Base-by-base conservation (phyloP, 2,797 vertebrate genomes). In the Silurus lanzhouensis region DNA sequence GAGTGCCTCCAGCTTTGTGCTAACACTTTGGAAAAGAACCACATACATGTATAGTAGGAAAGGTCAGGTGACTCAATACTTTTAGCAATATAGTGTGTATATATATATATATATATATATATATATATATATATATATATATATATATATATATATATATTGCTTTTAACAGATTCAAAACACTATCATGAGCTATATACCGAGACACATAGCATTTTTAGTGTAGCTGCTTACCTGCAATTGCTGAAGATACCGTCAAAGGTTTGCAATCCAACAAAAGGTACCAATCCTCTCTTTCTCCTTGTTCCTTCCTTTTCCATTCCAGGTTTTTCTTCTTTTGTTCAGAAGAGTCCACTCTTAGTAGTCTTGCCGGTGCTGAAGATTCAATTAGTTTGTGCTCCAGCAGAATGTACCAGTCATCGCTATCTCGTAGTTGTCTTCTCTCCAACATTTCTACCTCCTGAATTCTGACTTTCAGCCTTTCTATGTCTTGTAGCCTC, bases 341-440 rank as follows among this genome's bases (percentile, higher is more conserved):
- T 55, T 31, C n/a, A 13, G 46, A 55, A 6, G 44, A 66, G 19
- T 52, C 15, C n/a, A 66, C 15, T 52, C 44, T 46, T 81, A 13
- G 14, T 0, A 10, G 4, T 20, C n/a, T 81, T 27, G 4, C 17
- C 52, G 63, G 44, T 60, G 38, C 48, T 72, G 15, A 83, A 6
- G n/a, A 14, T 9, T 71, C 20, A 2, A 79, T 55, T 79, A 89
- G 89, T 82, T 52, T 87, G 14, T 71, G 72, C 80, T 95, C 89
- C 72, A 95, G 91, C 46, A 94, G 88, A 61, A 88, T 64, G 82
- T 91, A 92, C 95, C 95, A 94, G 31, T 86, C 84, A n/a, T 94
- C 94, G 1, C 86, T 91, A 17, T 93, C 19, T 57, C 88, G 90
- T 64, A 83, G 88, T 79, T 93, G 92, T 79, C 92, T 89, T 6